Base-by-base conservation (phyloP, 2,888 invertebrate genomes). In the Patella caerulea region DNA sequence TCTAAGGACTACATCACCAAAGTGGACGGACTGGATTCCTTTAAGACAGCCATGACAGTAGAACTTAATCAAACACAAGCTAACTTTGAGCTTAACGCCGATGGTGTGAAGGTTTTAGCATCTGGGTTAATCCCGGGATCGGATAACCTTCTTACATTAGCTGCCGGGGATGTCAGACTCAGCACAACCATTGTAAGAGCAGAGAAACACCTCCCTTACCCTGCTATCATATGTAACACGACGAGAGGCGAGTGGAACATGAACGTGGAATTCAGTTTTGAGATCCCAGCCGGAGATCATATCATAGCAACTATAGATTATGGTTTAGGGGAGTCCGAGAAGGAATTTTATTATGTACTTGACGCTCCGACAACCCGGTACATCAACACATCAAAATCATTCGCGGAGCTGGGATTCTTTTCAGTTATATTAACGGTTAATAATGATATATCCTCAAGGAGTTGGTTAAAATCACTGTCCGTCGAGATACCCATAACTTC, bases 401-500 rank as follows among this genome's bases (percentile, higher is more conserved):
- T 88, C 75, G 78, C 82, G 1, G 71, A 72, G 2, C 83, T 89
- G 2, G 90, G 90, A 5, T 86, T 86, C 29, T 90, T 88, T 76
- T 80, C 83, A 2, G 77, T 90, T 11, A 79, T 74, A 5, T 84
- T 87, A 1, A 82, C 77, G 15, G 82, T 87, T 1, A 85, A 84
- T 29, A 91, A 91, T 72, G 89, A 88, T 76, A 82, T 90, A 19
- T 87, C 88, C 70, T 79, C 72, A 29, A 78, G 77, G n/a, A 78
- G 73, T 1, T 78, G 78, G 7, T 82, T 78, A 14, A 71, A 84
- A 72, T 81, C 86, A 7, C 83, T 90, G 5, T 88, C 89, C 2
- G 87, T 91, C 4, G 90, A 91, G 76, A 86, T 90, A n/a, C 87
- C 88, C 0, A 79, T 91, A n/a, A 79, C 59, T 11, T 79, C 77